These are phyloP conservation scores for Phrynocephalus guinanensis DNA, from an alignment of 2,797 vertebrate genomes.

Conservation along the genomic window DNA sequence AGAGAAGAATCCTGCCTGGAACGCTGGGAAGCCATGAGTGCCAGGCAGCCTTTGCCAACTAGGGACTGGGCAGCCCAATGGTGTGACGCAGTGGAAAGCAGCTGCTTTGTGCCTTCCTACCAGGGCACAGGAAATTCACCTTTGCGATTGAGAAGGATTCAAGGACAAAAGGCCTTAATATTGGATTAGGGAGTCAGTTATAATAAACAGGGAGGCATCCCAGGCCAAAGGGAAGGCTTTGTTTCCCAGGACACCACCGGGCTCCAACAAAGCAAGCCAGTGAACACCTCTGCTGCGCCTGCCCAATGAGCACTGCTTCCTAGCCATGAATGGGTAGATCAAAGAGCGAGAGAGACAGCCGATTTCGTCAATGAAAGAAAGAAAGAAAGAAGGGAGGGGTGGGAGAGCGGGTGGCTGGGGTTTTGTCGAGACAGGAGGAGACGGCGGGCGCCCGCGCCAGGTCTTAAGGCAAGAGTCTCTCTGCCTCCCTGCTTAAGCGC, in stretches of 20 bases:
- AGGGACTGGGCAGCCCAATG: too few species aligned
- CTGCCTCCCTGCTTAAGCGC: background rate
- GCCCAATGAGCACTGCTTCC: background rate
- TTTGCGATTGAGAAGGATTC: background rate
- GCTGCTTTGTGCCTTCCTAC: background rate
- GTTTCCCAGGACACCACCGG: constrained; percentile 18
- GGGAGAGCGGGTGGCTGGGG: background rate
- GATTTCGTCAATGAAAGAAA: background rate
- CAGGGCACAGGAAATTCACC: background rate
- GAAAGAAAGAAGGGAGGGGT: background rate
- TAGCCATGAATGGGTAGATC: constrained; percentile 5
- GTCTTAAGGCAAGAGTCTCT: background rate
- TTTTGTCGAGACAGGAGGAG: background rate
- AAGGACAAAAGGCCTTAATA: constrained; percentile 30
- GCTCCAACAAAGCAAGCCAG: constrained; percentile 16
- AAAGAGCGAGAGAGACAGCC: background rate
- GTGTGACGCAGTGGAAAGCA: too few species aligned
- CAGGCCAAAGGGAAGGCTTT: background rate
- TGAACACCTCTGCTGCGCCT: constrained; percentile 1
- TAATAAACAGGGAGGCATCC: constrained; percentile 4
- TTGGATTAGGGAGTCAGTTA: constrained; percentile 16
- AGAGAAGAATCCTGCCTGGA: too few species aligned
- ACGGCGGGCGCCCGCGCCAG: accelerated
- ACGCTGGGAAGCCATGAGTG: too few species aligned
- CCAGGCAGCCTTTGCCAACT: too few species aligned